Conservation (phyloP, 2,888 invertebrate genomes). For the Chaetogeoica ovagalla region DNA sequence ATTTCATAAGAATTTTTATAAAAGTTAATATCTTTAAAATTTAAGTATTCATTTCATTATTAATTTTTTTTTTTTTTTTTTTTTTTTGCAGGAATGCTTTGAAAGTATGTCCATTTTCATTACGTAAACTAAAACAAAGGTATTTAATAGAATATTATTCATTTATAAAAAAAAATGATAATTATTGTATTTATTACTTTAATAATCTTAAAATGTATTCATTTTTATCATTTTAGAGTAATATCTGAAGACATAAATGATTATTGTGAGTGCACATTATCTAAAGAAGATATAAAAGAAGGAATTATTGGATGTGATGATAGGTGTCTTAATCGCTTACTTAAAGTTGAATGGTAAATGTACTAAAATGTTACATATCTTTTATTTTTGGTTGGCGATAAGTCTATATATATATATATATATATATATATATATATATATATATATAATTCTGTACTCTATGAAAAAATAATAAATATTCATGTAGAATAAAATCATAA, state of each 20-base stretch:
- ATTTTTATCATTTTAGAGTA: conserved; percentile 12
- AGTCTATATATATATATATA: no score
- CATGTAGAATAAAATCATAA: no score
- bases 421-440: no score
- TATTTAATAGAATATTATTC: neutral
- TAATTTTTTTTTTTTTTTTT: conserved; percentile 20
- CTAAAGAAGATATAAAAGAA: conserved; percentile 80
- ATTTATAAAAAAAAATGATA: neutral
- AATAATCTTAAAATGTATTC: neutral
- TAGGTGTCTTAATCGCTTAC: conserved; percentile 91
- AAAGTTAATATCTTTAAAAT: no score
- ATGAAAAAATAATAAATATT: no score
- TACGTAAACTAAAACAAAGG: conserved; percentile 41
- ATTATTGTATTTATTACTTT: neutral
- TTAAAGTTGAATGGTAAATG: conserved; percentile 95
- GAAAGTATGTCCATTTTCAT: conserved; percentile 13
- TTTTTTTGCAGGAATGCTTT: conserved; percentile 40
- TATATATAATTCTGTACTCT: no score
- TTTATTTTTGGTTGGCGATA: neutral
- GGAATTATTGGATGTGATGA: conserved; percentile 90
- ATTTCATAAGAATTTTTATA: no score
- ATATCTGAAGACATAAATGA: conserved; percentile 40
- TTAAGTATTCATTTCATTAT: no score
- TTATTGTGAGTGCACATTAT: conserved; percentile 88
- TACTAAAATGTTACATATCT: neutral